Base-by-base conservation (phyloP, 2,113 vertebrate genomes). In the Scortum barcoo region DNA sequence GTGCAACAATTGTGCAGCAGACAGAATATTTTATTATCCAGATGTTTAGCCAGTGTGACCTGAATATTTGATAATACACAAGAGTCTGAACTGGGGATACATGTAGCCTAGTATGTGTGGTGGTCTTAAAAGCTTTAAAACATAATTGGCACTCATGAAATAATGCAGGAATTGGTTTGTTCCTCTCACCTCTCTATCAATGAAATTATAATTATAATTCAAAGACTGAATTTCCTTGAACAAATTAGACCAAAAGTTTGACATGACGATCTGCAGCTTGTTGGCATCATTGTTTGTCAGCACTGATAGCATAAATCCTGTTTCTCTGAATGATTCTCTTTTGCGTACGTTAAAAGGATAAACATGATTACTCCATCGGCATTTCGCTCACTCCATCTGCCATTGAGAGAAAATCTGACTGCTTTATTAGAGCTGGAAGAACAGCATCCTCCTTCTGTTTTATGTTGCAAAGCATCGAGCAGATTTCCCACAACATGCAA, bases 391-490 rank as follows among this genome's bases (percentile, higher is more conserved):
- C 50, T 83, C 74, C n/a, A 42, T 65, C 61, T 83, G 56, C 56
- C 40, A 22, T 26, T 46, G 36, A 26, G 62, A 53, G 42, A 28
- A 30, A 81, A 77, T 73, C 9, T 72, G 57, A 74, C 66, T 42
- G 78, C 81, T 81, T 54, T 56, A 74, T 81, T 81, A 69, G 67
- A 58, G 57, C 57, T 75, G 50, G 54, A 68, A 26, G 53, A 80
- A 28, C n/a, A 48, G 20, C 48, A 16, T 26, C 40, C 30, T 75
- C 66, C 76, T 56, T 68, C 76, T 72, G 76, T 68, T 80, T 68
- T 4, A 51, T 71, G 58, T 17, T 80, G 50, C 42, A 44, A 70
- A 76, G 48, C 40, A 54, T 56, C 20, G 1, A 60, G 28, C 71
- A 79, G 66, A 83, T 79, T 71, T 61, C 42, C 19, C 7, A 10